Conservation (phyloP, 2,888 invertebrate genomes). For the Aphidoletes aphidimyza region DNA sequence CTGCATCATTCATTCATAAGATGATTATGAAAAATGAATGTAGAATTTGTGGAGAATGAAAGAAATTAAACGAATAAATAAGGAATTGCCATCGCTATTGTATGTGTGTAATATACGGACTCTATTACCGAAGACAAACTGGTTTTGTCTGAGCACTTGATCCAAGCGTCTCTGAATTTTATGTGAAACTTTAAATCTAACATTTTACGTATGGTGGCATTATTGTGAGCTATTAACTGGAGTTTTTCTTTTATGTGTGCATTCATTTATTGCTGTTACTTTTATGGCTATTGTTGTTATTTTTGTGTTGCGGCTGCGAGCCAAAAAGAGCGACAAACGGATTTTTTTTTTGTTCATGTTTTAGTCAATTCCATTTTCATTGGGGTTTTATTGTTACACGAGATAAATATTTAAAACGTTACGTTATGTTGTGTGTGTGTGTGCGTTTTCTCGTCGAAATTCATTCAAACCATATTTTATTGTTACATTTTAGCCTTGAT, state of each 20-base stretch:
- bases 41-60: too few relatives aligned
- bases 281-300: too few relatives aligned
- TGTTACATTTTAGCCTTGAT: constrained; percentile 18
- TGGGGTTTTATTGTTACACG: not conserved
- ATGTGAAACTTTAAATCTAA: not conserved
- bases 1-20: not conserved
- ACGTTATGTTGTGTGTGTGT: not conserved
- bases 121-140: not conserved
- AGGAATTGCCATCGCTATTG: too few relatives aligned
- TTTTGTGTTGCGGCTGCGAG: too few relatives aligned
- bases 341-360: not conserved
- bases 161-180: constrained; percentile 7
- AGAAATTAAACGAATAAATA: too few relatives aligned
- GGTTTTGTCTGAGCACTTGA: not conserved
- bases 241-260: not conserved
- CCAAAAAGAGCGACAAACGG: not conserved
- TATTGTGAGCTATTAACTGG: not conserved
- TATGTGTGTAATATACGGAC: not conserved
- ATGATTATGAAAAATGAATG: too few relatives aligned
- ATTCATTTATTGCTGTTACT: too few relatives aligned
- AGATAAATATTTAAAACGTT: not conserved
- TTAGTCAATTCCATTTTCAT: not conserved
- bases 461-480: not conserved
- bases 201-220: not conserved
- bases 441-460: not conserved